phyloP scores from a whole-genome alignment of 2,113 vertebrate genomes.

The Eptatretus burgeri region DNA sequence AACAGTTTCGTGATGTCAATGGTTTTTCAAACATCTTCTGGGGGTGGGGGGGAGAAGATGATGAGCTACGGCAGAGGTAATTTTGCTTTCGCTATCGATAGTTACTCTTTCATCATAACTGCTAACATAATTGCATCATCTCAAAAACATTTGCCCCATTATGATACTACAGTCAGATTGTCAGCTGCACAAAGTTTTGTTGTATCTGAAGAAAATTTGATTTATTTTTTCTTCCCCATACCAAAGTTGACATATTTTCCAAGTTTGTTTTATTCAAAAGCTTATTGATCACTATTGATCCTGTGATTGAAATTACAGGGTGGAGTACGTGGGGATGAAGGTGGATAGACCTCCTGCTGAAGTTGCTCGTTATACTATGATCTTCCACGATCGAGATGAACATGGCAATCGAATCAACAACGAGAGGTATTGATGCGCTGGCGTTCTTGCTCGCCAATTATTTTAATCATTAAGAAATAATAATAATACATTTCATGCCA shows the following conservation, averaged over 20 bases:
- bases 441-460: no score
- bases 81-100: background rate
- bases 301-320: constrained; percentile 19
- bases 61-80: constrained; percentile 23
- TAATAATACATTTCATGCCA: no score
- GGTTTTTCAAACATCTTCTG: constrained; percentile 92
- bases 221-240: no score
- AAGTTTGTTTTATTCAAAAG: background rate
- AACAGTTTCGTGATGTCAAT: constrained; percentile 59
- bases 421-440: constrained; percentile 22
- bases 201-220: background rate
- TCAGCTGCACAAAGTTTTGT: background rate
- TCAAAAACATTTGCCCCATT: background rate
- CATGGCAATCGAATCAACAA: constrained; percentile 44
- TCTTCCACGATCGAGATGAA: constrained; percentile 55
- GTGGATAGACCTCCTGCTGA: constrained; percentile 31
- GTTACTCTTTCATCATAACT: background rate
- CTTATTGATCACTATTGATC: background rate
- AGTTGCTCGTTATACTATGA: constrained; percentile 68
- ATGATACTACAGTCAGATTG: background rate
- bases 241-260: no score
- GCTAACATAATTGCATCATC: background rate
- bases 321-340: constrained; percentile 51
- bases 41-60: constrained; percentile 98
- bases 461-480: no score